phyloP scores from a whole-genome alignment of 2,113 vertebrate species.

The Nothobranchius kuhntae region DNA sequence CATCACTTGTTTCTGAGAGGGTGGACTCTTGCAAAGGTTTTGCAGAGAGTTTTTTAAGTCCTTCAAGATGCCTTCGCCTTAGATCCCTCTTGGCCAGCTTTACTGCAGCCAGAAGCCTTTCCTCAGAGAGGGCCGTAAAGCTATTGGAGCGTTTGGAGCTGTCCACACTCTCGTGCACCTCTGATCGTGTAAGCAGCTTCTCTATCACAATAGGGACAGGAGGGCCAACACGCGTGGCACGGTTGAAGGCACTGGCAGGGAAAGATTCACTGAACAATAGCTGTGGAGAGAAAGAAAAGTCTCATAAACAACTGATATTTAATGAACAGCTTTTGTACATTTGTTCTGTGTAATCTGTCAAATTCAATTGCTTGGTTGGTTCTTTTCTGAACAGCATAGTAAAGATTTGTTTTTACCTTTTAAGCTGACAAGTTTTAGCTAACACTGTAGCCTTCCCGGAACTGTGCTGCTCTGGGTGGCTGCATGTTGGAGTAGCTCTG shows the following conservation, averaged over 20 bases:
- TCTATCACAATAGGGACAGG: constrained; percentile 89
- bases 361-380: no score
- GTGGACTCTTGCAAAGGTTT: constrained; percentile 32
- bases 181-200: constrained; percentile 74
- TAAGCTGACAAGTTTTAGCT: no score
- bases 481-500: no score
- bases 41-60: constrained; percentile 25
- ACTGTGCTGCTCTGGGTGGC: no score
- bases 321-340: no score
- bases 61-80: constrained; percentile 75
- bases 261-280: constrained; percentile 86
- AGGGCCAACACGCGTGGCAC: constrained; percentile 76
- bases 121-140: constrained; percentile 89
- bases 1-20: constrained; percentile 38
- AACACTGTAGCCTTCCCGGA: no score
- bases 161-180: constrained; percentile 38
- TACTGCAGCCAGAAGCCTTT: constrained; percentile 85
- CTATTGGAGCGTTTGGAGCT: constrained; percentile 72
- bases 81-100: constrained; percentile 88
- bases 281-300: constrained; percentile 64
- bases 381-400: no score
- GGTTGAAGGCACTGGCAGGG: constrained; percentile 76
- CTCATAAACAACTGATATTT: not conserved
- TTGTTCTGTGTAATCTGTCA: no score
- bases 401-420: no score